Evolutionary conservation across 2,888 invertebrate genomes (phyloP).

Genomic region (Synergus umbraculus): DNA sequence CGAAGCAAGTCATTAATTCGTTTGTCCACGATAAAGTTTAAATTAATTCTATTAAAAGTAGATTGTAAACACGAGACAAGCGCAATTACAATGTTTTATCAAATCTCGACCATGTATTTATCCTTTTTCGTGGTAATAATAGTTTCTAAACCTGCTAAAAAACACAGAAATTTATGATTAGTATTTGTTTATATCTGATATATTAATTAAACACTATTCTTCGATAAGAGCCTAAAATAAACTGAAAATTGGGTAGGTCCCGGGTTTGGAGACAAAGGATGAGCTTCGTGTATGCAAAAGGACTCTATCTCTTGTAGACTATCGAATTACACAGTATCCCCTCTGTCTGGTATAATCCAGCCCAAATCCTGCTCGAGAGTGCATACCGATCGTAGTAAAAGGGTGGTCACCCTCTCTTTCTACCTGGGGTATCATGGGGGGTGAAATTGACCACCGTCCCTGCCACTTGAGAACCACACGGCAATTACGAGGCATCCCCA

Average conservation of each 20-base stretch:
- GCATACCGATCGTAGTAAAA: slow-evolving; percentile 62
- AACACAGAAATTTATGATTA: too few species aligned
- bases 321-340: slow-evolving; percentile 60
- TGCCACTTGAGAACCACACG: slow-evolving; percentile 68
- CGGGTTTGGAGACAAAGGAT: slow-evolving; percentile 12
- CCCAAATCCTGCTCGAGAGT: slow-evolving; percentile 63
- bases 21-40: slow-evolving; percentile 13
- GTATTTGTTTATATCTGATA: too few species aligned
- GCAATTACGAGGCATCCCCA: slow-evolving; percentile 68
- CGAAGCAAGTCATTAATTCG: slow-evolving; percentile 2
- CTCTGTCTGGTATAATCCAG: slow-evolving; percentile 53
- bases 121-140: too few species aligned
- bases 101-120: neutral
- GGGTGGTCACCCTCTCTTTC: slow-evolving; percentile 58
- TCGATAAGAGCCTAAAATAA: neutral
- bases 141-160: too few species aligned
- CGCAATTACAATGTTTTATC: neutral
- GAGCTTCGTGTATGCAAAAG: slow-evolving; percentile 31
- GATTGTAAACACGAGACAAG: neutral
- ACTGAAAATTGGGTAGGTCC: neutral
- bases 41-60: neutral
- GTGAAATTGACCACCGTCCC: slow-evolving; percentile 68
- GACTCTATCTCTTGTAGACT: slow-evolving; percentile 54
- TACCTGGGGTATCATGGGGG: slow-evolving; percentile 48
- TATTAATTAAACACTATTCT: neutral